Base-by-base conservation (phyloP, 2,113 vertebrate species). In the Aegotheles bennettii region DNA sequence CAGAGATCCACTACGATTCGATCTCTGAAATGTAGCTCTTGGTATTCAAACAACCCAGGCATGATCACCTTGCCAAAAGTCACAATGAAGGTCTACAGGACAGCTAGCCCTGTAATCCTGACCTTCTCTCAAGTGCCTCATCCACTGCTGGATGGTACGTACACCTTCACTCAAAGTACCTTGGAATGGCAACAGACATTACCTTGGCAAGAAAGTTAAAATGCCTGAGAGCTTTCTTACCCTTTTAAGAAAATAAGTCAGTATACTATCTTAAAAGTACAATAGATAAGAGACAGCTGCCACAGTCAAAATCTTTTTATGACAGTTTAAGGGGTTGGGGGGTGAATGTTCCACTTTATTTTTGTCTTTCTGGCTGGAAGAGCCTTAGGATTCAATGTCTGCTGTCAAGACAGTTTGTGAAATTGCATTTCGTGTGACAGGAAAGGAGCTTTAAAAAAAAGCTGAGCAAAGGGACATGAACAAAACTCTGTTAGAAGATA, bases 341-440 rank as follows among this genome's bases (percentile, higher is more conserved):
- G 65, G 47, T 76, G 80, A 67, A 51, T 29, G 38, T 92, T 87
- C 47, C 3, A 18, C 54, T 82, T 83, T 71, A 70, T 78, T 96
- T 96, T 94, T 94, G 42, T 91, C 73, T 57, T 90, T 96, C 82
- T 70, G 33, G 14, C 56, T 60, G 11, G 33, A 94, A 95, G 28
- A 92, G 64, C 78, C 89, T 85, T 68, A 89, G 81, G 70, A 87
- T 91, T 95, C 76, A 83, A 69, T 47, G 50, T 45, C 80, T 95
- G 51, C 60, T 79, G 48, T 65, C 60, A 77, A n/a, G n/a, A 82
- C 67, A 11, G 36, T 93, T 89, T 87, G 26, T 92, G 78, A 96
- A 94, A 93, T 79, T 80, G 43, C 63, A 93, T 95, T 96, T 97
- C 71, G 81, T 47, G 61, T 50, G 81, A 56, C 90, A 97, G 69